Conservation (phyloP, 2,888 invertebrate species). For the Thumatha senex region DNA sequence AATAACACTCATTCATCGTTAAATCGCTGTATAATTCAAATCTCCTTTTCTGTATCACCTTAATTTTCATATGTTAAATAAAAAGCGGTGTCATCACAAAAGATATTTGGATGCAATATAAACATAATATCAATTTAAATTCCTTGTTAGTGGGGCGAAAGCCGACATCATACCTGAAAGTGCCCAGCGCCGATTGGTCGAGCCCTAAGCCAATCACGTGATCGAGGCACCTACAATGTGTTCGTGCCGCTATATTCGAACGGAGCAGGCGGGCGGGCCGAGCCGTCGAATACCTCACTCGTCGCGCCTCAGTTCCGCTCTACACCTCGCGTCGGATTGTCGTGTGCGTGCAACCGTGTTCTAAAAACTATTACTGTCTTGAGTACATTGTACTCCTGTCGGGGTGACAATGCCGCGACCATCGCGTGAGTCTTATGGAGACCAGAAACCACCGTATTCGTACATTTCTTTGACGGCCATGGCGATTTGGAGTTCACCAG, state of each 20-base stretch:
- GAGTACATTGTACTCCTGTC: constrained; percentile 30
- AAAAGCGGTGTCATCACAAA: constrained; percentile 84
- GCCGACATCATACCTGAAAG: constrained; percentile 82
- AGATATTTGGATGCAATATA: constrained; percentile 84
- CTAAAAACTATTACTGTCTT: constrained; percentile 39
- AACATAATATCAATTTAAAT: constrained; percentile 84
- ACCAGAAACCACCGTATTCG: constrained; percentile 99
- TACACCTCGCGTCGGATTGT: constrained; percentile 71
- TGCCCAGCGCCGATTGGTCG: constrained; percentile 57
- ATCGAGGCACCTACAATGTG: constrained; percentile 24
- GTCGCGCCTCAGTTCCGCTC: constrained; percentile 76
- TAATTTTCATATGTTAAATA: constrained; percentile 83
- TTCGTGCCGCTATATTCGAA: constrained; percentile 44
- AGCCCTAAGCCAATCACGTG: constrained; percentile 53
- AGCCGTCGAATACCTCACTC: constrained; percentile 29
- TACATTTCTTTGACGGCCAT: constrained; percentile 99
- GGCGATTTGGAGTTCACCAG: constrained; percentile 99
- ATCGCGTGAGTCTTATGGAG: constrained; percentile 97
- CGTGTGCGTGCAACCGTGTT: constrained; percentile 61
- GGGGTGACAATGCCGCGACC: constrained; percentile 94
- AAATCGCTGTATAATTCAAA: constrained; percentile 79
- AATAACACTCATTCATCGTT: constrained; percentile 73
- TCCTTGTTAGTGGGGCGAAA: constrained; percentile 83
- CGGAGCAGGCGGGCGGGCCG: constrained; percentile 50
- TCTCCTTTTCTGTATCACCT: constrained; percentile 78